These are phyloP conservation scores for Salmo trutta DNA, from an alignment of 2,797 vertebrate species.

Conservation along the genomic window DNA sequence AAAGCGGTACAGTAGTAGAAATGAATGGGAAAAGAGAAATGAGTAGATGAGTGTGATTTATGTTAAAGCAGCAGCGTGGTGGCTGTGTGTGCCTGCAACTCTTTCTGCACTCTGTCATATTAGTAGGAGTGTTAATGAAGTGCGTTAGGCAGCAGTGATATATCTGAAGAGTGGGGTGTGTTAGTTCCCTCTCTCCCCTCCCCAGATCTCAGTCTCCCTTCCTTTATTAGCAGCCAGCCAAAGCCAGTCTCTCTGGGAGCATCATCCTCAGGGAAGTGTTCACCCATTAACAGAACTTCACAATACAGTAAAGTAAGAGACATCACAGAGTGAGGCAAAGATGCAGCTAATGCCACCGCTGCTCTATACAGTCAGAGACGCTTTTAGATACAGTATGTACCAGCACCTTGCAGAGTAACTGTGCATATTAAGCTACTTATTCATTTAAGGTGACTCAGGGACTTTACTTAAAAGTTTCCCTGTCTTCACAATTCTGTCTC, in stretches of 20 bases:
- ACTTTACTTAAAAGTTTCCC: neutral
- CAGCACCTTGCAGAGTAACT: conserved; percentile 42
- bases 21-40: neutral
- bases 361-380: conserved; percentile 57
- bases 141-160: conserved; percentile 43
- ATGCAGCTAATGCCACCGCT: conserved; percentile 46
- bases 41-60: neutral
- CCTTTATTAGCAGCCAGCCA: neutral
- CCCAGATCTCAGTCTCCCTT: neutral
- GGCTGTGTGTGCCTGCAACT: neutral
- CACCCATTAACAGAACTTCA: conserved; percentile 38
- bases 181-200: neutral
- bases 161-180: neutral
- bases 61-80: neutral
- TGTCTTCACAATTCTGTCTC: neutral
- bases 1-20: neutral
- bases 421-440: neutral
- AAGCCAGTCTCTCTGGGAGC: neutral
- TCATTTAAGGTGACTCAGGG: neutral
- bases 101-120: conserved; percentile 12
- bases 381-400: conserved; percentile 50
- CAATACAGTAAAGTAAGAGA: conserved; percentile 32
- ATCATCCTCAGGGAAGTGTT: neutral
- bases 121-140: conserved; percentile 30
- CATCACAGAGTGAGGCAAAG: conserved; percentile 48